Percentiles rank a stretch among this genome's conserved stretches.
These are phyloP conservation scores for Capreolus pygargus DNA, from an alignment of 2,113 vertebrate species.

Conservation along the genomic window DNA sequence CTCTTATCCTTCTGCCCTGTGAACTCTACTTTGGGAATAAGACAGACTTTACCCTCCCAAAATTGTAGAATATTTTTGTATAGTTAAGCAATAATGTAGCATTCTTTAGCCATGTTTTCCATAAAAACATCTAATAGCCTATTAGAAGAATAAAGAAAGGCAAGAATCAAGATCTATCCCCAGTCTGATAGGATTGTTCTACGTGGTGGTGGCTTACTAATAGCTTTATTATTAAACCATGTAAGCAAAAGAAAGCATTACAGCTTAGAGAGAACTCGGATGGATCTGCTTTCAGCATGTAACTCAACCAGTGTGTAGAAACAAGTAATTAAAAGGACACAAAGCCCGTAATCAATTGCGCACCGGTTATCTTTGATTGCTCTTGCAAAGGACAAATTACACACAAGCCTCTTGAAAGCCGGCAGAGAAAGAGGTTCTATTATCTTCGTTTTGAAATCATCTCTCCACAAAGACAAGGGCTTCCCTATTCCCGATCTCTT, in stretches of 20 bases:
- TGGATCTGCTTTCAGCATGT: slow-evolving; percentile 77
- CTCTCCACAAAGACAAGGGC: slow-evolving; percentile 81
- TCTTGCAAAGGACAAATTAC: slow-evolving; percentile 83
- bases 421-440: slow-evolving; percentile 75
- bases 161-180: slow-evolving; percentile 54
- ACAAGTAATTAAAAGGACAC: slow-evolving; percentile 85
- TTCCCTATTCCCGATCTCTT: slow-evolving; percentile 80
- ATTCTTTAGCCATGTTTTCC: slow-evolving; percentile 51
- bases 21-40: neutral
- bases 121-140: slow-evolving; percentile 41
- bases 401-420: slow-evolving; percentile 78
- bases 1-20: neutral
- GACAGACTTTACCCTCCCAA: neutral
- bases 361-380: slow-evolving; percentile 84
- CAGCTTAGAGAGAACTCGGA: slow-evolving; percentile 58
- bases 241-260: slow-evolving; percentile 70
- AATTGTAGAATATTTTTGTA: neutral
- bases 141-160: slow-evolving; percentile 52
- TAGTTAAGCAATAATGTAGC: neutral
- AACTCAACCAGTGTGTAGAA: slow-evolving; percentile 82
- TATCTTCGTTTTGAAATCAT: slow-evolving; percentile 79
- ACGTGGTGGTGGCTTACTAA: slow-evolving; percentile 67
- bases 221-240: slow-evolving; percentile 78
- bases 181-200: slow-evolving; percentile 70
- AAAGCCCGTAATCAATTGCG: slow-evolving; percentile 83